A percentile compares a stretch with the other conserved stretches of the same genome.
phyloP scores from a whole-genome alignment of 2,888 invertebrate genomes.

The Embidobia sp. region DNA sequence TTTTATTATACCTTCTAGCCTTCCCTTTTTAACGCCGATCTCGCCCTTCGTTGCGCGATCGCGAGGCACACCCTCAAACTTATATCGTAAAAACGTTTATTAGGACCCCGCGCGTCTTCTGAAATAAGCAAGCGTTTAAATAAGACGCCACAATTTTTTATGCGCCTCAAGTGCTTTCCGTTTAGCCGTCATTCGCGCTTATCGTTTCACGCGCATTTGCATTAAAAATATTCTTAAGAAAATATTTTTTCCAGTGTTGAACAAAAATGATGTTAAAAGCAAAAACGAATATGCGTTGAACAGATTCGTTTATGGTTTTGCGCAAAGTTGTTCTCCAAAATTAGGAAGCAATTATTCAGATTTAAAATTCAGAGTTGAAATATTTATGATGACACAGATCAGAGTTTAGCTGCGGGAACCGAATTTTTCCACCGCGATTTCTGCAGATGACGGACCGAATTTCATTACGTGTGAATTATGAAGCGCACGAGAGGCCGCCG shows the following conservation, averaged over 20 bases:
- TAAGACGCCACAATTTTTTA: slow-evolving; percentile 78
- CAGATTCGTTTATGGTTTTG: too few relatives aligned
- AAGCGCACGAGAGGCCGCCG: slow-evolving; percentile 18
- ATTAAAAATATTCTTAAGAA: slow-evolving; percentile 1
- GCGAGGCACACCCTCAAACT: slow-evolving; percentile 77
- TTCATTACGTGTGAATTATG: slow-evolving; percentile 58
- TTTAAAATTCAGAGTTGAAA: slow-evolving; percentile 49
- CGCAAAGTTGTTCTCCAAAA: too few relatives aligned
- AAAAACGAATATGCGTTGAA: too few relatives aligned
- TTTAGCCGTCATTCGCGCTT: slow-evolving; percentile 57
- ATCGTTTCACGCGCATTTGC: slow-evolving; percentile 38
- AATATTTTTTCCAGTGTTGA: too few relatives aligned
- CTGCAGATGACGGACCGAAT: slow-evolving; percentile 50
- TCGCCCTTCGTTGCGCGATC: slow-evolving; percentile 69
- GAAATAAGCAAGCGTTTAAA: slow-evolving; percentile 75
- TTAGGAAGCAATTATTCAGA: slow-evolving; percentile 42
- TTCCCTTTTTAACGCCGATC: slow-evolving; percentile 67
- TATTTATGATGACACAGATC: slow-evolving; percentile 41
- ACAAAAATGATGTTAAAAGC: too few relatives aligned
- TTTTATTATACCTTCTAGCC: slow-evolving; percentile 75
- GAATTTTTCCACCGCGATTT: slow-evolving; percentile 30
- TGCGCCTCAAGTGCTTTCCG: slow-evolving; percentile 69
- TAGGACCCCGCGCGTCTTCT: slow-evolving; percentile 69
- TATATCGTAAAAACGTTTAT: slow-evolving; percentile 81
- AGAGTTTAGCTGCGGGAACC: slow-evolving; percentile 16